Conservation (phyloP, 2,797 vertebrate genomes). For the Acipenser oxyrinchus region DNA sequence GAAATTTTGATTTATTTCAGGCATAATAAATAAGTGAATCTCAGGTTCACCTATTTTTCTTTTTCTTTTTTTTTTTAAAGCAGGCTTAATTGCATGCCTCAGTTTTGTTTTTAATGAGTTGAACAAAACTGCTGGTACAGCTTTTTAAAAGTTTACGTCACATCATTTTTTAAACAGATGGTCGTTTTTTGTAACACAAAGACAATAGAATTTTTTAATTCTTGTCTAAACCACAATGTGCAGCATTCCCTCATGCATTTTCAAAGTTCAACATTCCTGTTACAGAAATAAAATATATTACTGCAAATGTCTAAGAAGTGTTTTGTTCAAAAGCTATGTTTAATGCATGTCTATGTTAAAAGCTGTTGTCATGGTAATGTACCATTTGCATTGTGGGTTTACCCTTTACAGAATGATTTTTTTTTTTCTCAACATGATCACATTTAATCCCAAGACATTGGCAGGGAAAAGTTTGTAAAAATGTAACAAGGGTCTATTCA, state of each 20-base stretch:
- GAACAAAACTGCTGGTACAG: constrained; percentile 22
- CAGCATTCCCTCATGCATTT: constrained; percentile 8
- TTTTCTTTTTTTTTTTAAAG: constrained; percentile 15
- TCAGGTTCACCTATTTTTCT: constrained; percentile 4
- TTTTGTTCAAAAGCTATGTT: no score
- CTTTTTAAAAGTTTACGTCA: constrained; percentile 11
- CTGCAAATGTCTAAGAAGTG: no score
- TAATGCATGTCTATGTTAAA: no score
- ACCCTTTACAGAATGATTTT: no score
- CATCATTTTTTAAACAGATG: constrained; percentile 16
- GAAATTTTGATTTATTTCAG: no score
- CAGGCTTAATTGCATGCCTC: constrained; percentile 22
- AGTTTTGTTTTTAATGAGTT: constrained; percentile 18
- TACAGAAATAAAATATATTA: constrained; percentile 15
- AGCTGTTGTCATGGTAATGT: constrained; percentile 2
- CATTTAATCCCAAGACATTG: no score
- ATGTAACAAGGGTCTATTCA: no score
- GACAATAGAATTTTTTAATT: no score
- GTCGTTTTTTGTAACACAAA: neutral
- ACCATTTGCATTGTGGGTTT: neutral
- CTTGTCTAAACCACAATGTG: neutral
- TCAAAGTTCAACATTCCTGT: constrained; percentile 11
- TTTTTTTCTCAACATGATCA: no score
- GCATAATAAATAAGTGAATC: no score
- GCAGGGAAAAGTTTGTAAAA: no score